Conservation (phyloP, 2,888 invertebrate species). For the Drosophila nigritarsus region DNA sequence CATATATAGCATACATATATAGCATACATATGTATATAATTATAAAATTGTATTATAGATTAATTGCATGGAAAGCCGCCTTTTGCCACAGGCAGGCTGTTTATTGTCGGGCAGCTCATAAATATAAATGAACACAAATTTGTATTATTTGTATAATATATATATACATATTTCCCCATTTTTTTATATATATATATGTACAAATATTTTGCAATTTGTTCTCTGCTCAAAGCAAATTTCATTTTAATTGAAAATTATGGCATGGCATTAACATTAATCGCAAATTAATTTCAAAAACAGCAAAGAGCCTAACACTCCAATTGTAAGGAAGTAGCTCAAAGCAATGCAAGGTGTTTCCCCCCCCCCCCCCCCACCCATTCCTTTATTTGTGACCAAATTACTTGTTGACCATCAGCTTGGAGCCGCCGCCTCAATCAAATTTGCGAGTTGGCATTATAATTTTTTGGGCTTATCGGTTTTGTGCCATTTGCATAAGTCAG, state of each 20-base stretch:
- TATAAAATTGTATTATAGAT: constrained; percentile 71
- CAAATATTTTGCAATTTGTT: constrained; percentile 65
- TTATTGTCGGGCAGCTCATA: constrained; percentile 68
- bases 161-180: constrained; percentile 8
- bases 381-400: constrained; percentile 20
- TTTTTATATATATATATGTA: background rate
- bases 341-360: constrained; percentile 33
- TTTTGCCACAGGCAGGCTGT: constrained; percentile 59
- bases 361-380: accelerated
- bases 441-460: constrained; percentile 42
- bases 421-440: constrained; percentile 43
- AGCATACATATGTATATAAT: constrained; percentile 59
- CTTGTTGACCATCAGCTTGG: constrained; percentile 35
- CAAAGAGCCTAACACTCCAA: constrained; percentile 19
- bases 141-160: constrained; percentile 7
- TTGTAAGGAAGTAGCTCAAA: constrained; percentile 43
- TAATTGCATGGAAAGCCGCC: constrained; percentile 73
- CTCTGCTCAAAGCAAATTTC: constrained; percentile 72
- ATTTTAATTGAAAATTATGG: constrained; percentile 79
- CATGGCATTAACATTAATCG: constrained; percentile 72
- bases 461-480: constrained; percentile 45
- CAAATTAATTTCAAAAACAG: constrained; percentile 56
- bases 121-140: constrained; percentile 69
- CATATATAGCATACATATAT: constrained; percentile 3
- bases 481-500: constrained; percentile 72